These are phyloP conservation scores for Seriola quinqueradiata DNA, from an alignment of 2,113 vertebrate species.

Conservation along the genomic window DNA sequence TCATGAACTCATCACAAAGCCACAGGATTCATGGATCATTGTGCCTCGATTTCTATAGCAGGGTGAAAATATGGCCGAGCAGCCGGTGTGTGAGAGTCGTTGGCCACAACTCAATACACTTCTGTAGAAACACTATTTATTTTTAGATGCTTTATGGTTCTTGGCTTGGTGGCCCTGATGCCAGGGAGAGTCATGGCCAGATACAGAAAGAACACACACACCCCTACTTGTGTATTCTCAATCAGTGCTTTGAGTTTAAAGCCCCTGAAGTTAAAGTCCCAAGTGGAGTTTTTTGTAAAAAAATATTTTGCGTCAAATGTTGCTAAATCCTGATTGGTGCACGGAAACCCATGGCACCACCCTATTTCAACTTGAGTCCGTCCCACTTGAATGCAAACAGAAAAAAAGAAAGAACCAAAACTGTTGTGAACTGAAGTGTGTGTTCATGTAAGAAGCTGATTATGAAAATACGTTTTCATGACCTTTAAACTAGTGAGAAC, in stretches of 20 bases:
- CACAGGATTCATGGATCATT: conserved; percentile 40
- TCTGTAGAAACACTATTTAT: conserved; percentile 46
- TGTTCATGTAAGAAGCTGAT: neutral
- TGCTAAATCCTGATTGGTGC: too few species aligned
- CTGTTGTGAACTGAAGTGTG: neutral
- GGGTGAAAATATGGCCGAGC: conserved; percentile 49
- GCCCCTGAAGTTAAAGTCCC: neutral
- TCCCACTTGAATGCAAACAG: too few species aligned
- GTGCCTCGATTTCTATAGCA: conserved; percentile 44
- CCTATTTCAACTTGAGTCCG: too few species aligned
- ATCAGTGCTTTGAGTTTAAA: neutral
- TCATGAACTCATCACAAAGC: conserved; percentile 36
- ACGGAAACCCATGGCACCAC: neutral
- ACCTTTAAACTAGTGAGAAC: neutral
- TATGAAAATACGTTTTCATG: neutral
- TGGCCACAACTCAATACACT: conserved; percentile 54
- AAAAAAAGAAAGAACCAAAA: neutral
- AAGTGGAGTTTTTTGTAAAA: too few species aligned
- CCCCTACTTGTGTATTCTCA: neutral
- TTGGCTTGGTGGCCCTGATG: conserved; percentile 34
- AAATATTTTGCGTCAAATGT: neutral
- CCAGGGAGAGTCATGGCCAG: neutral
- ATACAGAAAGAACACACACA: conserved; percentile 5
- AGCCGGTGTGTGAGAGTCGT: conserved; percentile 35
- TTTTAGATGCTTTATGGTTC: conserved; percentile 57